Base-by-base conservation (phyloP, 1,140 invertebrate species). In the Pissodes strobi region DNA sequence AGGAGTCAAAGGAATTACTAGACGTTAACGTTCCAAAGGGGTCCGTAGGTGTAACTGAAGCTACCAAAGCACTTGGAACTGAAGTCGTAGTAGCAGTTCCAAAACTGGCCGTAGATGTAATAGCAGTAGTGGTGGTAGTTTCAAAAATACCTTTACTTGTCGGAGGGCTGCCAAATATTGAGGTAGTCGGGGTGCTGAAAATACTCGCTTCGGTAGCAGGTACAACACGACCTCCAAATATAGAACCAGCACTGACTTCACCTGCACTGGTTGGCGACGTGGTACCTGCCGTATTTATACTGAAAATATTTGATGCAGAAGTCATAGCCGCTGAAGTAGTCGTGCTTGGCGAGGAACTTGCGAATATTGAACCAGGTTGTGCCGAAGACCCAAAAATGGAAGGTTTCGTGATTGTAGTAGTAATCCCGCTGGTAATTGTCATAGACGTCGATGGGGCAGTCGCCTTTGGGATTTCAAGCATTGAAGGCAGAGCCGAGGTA, bases 201-300 rank as follows among this genome's bases (percentile, higher is more conserved):
- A 13, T 4, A 17, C 4, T 4, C 4, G 38, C 4, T 17, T 5
- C 17, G n/a, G 30, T 34, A n/a, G 30, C 30, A 8, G n/a, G 6
- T 34, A 6, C 30, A 34, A 6, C 39, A 13, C 8, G 6, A 37
- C 43, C 34, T 17, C 45, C 45, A 38, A 61, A 61, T 51, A 61
- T 15, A 21, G 23, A 18, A 51, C 19, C n/a, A 21, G 58, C 1
- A 34, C 13, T 45, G 41, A n/a, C n/a, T n/a, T n/a, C n/a, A n/a
- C n/a, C n/a, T n/a, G 22, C 13, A 27, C 15, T 45, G 17, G 48
- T 30, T 13, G 48, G 2, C 3, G 48, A 19, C 27, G 8, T 30
- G 27, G 21, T 30, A 2, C 8, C 6, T 22, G 43, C 3, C 6
- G 18, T 9, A 9, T 19, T 46, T 8, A 0, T 18, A 19, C 5